Base-by-base conservation (phyloP, 2,888 invertebrate genomes). In the Drosophila pseudotakahashii region DNA sequence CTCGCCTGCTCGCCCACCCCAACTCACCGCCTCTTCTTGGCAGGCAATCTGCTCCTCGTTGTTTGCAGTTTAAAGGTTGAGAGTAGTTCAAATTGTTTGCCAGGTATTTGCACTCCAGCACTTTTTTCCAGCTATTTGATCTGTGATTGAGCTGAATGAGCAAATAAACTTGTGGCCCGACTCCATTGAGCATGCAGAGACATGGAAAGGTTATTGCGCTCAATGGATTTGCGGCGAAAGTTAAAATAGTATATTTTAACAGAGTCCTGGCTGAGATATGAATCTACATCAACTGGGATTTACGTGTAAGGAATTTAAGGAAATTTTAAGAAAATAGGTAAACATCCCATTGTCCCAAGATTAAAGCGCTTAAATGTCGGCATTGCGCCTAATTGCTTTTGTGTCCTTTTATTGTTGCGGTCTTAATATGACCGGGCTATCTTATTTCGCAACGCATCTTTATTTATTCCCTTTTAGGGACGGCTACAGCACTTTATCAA, bases 21-120 rank as follows among this genome's bases (percentile, higher is more conserved):
- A 9, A 3, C 30, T 39, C 30, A 7, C 42, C 30, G 13, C 26
- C 16, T 19, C 19, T 48, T 14, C 26, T 16, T 54, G 6, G 44
- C 50, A 47, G 51, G 64, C 63, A 64, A 64, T 64, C 63, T 64
- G 60, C 68, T 64, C 32, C 63, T 61, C 59, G 45, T 70, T 70
- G 64, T 76, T 79, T 69, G 68, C 76, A 67, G 81, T 71, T 78
- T 76, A 81, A 82, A 83, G 81, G 81, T 76, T 75, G 76, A 81
- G 76, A 73, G 73, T 57, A 82, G 82, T 82, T 82, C 80, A 82
- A 82, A 85, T 85, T 85, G 82, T 85, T 82, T 85, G 82, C 82
- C 74, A 81, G 85, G 79, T 81, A 79, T 84, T 78, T 69, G 72
- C 73, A 66, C 50, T 52, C 66, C 68, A 77, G 59, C 75, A 77